Conservation (phyloP, 2,113 vertebrate species). For the Calidris pygmaea region DNA sequence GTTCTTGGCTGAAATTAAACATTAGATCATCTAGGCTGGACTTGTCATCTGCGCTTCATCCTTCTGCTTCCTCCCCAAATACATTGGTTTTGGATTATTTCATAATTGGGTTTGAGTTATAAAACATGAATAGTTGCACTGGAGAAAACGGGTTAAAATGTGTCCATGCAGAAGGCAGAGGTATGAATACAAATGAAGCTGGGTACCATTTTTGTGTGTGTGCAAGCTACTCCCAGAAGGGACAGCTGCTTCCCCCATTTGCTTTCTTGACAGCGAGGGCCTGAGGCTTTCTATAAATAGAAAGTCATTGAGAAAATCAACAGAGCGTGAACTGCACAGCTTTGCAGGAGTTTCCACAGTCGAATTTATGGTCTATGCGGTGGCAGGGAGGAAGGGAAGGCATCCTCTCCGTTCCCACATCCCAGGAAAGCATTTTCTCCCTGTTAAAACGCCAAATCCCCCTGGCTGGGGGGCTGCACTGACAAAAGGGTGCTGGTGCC, state of each 20-base stretch:
- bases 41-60: neutral
- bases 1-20: neutral
- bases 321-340: slow-evolving; percentile 60
- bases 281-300: slow-evolving; percentile 66
- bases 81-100: neutral
- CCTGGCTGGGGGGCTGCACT: neutral
- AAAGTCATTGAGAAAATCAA: slow-evolving; percentile 73
- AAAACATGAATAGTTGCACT: neutral
- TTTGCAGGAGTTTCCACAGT: slow-evolving; percentile 41
- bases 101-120: neutral
- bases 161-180: neutral
- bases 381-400: neutral
- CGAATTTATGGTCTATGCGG: neutral
- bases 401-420: neutral
- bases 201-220: neutral
- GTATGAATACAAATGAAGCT: slow-evolving; percentile 37
- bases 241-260: slow-evolving; percentile 59
- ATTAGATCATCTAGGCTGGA: neutral
- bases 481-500: neutral
- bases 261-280: slow-evolving; percentile 61
- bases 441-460: neutral
- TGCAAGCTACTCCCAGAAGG: slow-evolving; percentile 53
- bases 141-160: slow-evolving; percentile 45
- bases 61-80: neutral
- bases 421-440: neutral